These are phyloP conservation scores for Spondyliosoma cantharus DNA, from an alignment of 2,797 vertebrate species.

Conservation along the genomic window DNA sequence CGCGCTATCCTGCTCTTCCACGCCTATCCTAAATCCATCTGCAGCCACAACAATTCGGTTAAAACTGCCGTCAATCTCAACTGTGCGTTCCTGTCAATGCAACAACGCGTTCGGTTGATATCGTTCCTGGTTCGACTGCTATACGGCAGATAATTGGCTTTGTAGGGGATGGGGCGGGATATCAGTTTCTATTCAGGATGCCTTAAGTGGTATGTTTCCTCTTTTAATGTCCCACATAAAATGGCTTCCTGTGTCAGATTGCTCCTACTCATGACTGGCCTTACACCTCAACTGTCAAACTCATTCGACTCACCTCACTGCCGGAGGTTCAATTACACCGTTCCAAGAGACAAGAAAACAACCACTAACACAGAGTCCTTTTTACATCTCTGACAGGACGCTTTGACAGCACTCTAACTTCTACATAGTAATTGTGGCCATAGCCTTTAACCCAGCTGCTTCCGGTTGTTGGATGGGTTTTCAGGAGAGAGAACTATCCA, in stretches of 20 bases:
- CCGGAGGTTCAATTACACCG: constrained; percentile 28
- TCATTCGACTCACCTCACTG: constrained; percentile 32
- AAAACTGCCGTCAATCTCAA: too few species aligned
- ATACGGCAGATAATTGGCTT: too few species aligned
- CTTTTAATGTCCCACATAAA: background rate
- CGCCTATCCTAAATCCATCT: too few species aligned
- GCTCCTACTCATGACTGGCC: constrained; percentile 39
- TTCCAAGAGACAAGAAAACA: constrained; percentile 18
- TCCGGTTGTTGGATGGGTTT: constrained; percentile 60
- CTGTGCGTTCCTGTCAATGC: too few species aligned
- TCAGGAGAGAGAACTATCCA: constrained; percentile 52
- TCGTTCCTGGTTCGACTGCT: too few species aligned
- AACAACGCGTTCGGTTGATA: too few species aligned
- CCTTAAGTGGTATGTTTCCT: too few species aligned
- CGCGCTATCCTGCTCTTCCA: too few species aligned
- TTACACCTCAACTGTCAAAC: constrained; percentile 41
- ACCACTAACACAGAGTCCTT: constrained; percentile 18
- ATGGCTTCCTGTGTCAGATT: constrained; percentile 44
- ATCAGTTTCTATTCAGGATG: too few species aligned
- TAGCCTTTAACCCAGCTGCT: constrained; percentile 68
- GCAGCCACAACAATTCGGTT: too few species aligned
- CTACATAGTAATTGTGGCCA: constrained; percentile 75
- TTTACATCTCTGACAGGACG: constrained; percentile 56
- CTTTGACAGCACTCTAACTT: constrained; percentile 54
- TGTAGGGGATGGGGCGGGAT: too few species aligned